Evolutionary conservation across 2,797 vertebrate species (phyloP).

Genomic region (Chromis chromis): DNA sequence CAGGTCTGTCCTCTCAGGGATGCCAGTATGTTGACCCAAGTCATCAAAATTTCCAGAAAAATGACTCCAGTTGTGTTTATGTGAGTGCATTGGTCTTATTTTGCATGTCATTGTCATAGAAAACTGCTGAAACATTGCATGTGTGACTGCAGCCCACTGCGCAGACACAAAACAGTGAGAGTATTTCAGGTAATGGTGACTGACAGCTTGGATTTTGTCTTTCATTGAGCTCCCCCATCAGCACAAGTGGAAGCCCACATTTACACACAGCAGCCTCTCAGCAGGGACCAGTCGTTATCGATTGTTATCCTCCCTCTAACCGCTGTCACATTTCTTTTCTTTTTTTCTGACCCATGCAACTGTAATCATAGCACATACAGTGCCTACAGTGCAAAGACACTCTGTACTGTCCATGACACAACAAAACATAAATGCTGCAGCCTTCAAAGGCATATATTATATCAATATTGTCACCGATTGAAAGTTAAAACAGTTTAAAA

Average conservation of each 20-base stretch:
- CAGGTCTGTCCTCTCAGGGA: no score
- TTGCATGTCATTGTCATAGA: neutral
- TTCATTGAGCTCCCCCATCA: slow-evolving; percentile 16
- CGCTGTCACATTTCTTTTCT: slow-evolving; percentile 3
- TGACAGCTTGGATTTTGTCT: slow-evolving; percentile 26
- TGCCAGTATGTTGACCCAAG: no score
- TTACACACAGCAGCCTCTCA: slow-evolving; percentile 9
- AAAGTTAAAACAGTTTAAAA: slow-evolving; percentile 11
- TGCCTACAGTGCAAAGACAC: neutral
- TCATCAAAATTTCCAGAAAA: no score
- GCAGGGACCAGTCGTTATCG: slow-evolving; percentile 12
- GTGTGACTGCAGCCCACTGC: neutral
- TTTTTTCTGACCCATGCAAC: neutral
- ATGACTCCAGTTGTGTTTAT: neutral
- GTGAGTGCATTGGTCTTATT: no score
- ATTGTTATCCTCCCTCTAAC: slow-evolving; percentile 11
- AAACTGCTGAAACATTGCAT: neutral
- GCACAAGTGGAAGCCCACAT: neutral
- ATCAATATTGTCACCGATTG: neutral
- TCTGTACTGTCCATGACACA: neutral
- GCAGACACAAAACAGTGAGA: slow-evolving; percentile 1
- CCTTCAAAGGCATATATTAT: neutral
- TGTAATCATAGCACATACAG: neutral
- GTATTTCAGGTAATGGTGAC: slow-evolving; percentile 23
- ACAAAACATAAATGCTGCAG: neutral